A percentile compares a stretch with the other conserved stretches of the same genome.
phyloP scores from a whole-genome alignment of 2,797 vertebrate species.

The Melanogrammus aeglefinus region DNA sequence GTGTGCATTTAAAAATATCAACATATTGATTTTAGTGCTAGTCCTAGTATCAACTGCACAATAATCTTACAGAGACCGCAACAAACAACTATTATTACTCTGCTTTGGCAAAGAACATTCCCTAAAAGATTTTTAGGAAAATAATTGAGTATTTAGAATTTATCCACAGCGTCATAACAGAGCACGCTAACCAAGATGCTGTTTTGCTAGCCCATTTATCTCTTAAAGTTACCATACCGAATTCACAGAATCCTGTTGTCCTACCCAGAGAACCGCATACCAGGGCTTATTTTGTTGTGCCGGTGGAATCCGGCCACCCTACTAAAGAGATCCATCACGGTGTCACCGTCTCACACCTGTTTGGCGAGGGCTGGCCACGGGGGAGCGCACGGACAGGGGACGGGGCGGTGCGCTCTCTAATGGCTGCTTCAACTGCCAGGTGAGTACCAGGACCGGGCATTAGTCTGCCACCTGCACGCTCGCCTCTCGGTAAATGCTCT shows the following conservation, averaged over 20 bases:
- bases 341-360: conserved; percentile 59
- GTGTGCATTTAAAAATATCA: no score
- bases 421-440: conserved; percentile 72
- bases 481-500: conserved; percentile 60
- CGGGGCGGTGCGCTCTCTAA: conserved; percentile 54
- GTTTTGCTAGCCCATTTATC: neutral
- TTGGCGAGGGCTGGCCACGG: conserved; percentile 41
- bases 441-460: conserved; percentile 67
- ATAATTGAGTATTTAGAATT: neutral
- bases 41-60: no score
- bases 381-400: conserved; percentile 41
- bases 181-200: neutral
- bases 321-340: conserved; percentile 49
- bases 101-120: neutral
- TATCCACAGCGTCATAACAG: no score
- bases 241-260: conserved; percentile 12
- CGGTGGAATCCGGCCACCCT: conserved; percentile 28
- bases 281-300: conserved; percentile 26
- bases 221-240: neutral
- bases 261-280: conserved; percentile 38
- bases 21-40: no score
- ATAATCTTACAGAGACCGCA: no score
- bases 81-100: no score
- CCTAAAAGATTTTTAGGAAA: no score
- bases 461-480: conserved; percentile 56